phyloP scores from a whole-genome alignment of 2,888 invertebrate genomes.

The Hemithea aestivaria region DNA sequence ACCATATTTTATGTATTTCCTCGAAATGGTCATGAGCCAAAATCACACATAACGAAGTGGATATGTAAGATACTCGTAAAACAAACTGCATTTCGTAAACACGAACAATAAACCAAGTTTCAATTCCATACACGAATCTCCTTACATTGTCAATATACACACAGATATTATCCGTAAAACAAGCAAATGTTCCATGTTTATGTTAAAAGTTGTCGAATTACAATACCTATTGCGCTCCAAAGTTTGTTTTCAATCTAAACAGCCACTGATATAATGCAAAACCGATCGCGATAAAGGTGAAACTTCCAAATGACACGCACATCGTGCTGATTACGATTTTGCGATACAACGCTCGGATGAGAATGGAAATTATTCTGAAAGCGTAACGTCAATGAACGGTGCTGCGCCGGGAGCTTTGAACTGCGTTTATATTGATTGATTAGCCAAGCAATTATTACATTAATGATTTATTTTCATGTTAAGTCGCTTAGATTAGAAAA shows the following conservation, averaged over 20 bases:
- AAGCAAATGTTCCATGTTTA: constrained; percentile 45
- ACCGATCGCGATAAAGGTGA: constrained; percentile 49
- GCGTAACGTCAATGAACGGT: constrained; percentile 9
- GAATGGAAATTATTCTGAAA: constrained; percentile 23
- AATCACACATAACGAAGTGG: no score
- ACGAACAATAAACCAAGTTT: constrained; percentile 12
- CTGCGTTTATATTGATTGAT: no score
- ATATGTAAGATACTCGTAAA: no score
- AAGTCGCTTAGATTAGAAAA: no score
- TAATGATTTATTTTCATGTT: no score
- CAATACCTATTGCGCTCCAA: constrained; percentile 36
- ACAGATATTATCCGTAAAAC: constrained; percentile 37
- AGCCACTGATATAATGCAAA: constrained; percentile 47
- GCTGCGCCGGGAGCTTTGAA: not conserved
- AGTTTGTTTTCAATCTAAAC: constrained; percentile 53
- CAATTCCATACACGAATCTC: constrained; percentile 22
- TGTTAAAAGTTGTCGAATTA: constrained; percentile 50
- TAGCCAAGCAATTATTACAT: not conserved
- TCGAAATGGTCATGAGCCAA: no score
- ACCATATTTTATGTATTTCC: no score
- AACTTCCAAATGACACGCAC: constrained; percentile 42
- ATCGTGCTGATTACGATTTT: constrained; percentile 40
- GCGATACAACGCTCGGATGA: constrained; percentile 32
- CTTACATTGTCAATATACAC: constrained; percentile 18
- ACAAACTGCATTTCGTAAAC: not conserved